Base-by-base conservation (phyloP, 2,113 vertebrate species). In the Melanotaenia duboulayi region DNA sequence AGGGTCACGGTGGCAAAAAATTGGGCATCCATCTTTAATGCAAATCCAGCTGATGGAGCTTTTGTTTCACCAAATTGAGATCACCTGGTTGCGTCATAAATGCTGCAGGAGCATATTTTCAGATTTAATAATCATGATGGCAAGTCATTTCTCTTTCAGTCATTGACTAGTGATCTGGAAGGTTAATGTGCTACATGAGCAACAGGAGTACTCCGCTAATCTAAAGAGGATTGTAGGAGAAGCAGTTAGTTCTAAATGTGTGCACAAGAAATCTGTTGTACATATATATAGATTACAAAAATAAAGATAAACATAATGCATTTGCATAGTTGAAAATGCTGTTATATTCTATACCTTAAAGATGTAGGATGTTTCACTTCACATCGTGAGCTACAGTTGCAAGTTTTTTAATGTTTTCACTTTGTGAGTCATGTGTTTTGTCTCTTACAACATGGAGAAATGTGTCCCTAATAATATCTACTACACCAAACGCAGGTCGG, bases 151-250 rank as follows among this genome's bases (percentile, higher is more conserved):
- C 93, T 91, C 87, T 91, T 94, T 93, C 91, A 92, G 92, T 87
- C 84, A 93, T 91, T 93, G 91, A 93, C 91, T 79, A 76, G 92
- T 88, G 94, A 94, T 94, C 93, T 78, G 65, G 85, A 90, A 95
- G 94, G 95, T 96, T 96, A 96, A 96, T 95, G 94, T 92, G 93
- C 93, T 93, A 91, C 95, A 94, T 92, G 17, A 76, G 63, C 67
- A 42, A 70, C 62, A 73, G 16, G 82, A 73, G 83, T 56, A 64
- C 76, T 82, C 52, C 74, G 69, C 61, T 82, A 55, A 79, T 82
- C 55, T 69, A 32, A 57, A 79, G 71, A 65, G 75, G 37, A 13
- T 42, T 46, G 72, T 71, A 59, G 42, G 79, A 71, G 78, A 66
- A 65, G 25, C 54, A 75, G 62, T 67, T 79, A 50, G 67, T 80